Base-by-base conservation (phyloP, 2,797 vertebrate genomes). In the Anomalospiza imberbis region DNA sequence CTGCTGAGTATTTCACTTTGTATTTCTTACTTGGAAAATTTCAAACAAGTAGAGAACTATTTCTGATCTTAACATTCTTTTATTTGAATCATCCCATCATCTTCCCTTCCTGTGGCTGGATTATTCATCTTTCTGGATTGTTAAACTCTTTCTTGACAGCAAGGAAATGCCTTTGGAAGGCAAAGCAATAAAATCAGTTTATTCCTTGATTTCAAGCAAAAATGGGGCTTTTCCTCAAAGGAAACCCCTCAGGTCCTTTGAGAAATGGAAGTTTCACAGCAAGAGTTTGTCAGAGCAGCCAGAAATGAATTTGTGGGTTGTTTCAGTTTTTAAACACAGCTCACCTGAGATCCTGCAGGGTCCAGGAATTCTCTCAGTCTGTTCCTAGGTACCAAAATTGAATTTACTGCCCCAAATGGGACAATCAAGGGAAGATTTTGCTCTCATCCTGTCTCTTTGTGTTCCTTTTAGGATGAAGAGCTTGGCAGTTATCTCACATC, bases 401-500 rank as follows among this genome's bases (percentile, higher is more conserved):
- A 48, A 45, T 29, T 65, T n/a, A 2, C 12, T 68, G 50, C 25
- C 17, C 14, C 25, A 17, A 1, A 1, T 1, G 4, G 13, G 18
- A 6, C n/a, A 32, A 6, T 4, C 11, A 7, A 5, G 5, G 11
- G 38, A 53, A 45, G 24, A 7, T 16, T 60, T 34, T 11, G 4
- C 7, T 89, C 47, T 65, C 44, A 68, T 4, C 9, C n/a, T 2
- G 0, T n/a, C 57, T 62, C 18, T 63, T 19, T 83, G 20, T 15
- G 0, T 22, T 55, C 26, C 26, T 73, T 58, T 7, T 38, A 99
- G 99, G 99, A 99, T 31, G 99, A 99, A 85, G 99, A 99, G 28
- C 97, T 99, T 76, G 99, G 99, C 38, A 99, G 99, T 97, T 99
- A 98, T 73, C 98, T 99, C 36, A 99, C 99, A 0, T 97, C 98